A percentile compares a stretch with the other conserved stretches of the same genome.
Evolutionary conservation across 2,797 vertebrate species (phyloP).

Genomic region (Pseudochromis fuscus): DNA sequence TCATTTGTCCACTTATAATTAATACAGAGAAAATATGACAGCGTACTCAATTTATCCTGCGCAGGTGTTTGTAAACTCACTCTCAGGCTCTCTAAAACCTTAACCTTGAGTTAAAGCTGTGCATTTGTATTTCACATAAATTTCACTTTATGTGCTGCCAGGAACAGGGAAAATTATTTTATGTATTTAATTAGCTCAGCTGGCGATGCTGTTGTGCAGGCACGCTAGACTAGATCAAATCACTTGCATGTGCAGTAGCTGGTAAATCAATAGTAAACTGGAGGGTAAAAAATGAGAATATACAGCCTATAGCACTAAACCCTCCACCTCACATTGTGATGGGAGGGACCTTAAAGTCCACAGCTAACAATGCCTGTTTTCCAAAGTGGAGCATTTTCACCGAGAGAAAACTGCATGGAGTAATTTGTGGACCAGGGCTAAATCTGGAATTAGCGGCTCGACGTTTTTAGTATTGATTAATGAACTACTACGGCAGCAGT

Average conservation of each 20-base stretch:
- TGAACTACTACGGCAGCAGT: slow-evolving; percentile 48
- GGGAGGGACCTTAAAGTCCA: slow-evolving; percentile 35
- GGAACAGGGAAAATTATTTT: slow-evolving; percentile 25
- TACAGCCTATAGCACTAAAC: slow-evolving; percentile 55
- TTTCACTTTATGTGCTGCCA: not conserved
- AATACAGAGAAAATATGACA: slow-evolving; percentile 26
- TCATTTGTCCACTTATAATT: slow-evolving; percentile 45
- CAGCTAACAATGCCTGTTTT: slow-evolving; percentile 37
- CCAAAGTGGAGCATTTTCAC: slow-evolving; percentile 18
- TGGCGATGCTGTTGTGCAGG: slow-evolving; percentile 28
- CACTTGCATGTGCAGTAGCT: slow-evolving; percentile 55
- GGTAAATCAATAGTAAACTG: slow-evolving; percentile 66
- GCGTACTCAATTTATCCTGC: slow-evolving; percentile 22
- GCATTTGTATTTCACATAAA: slow-evolving; percentile 13
- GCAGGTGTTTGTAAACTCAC: slow-evolving; percentile 4
- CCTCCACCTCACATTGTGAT: slow-evolving; percentile 21
- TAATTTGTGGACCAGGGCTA: slow-evolving; percentile 43
- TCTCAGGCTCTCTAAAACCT: slow-evolving; percentile 13
- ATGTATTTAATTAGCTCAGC: slow-evolving; percentile 55
- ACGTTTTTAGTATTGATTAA: slow-evolving; percentile 68
- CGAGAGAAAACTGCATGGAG: slow-evolving; percentile 29
- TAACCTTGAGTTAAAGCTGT: slow-evolving; percentile 16
- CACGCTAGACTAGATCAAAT: slow-evolving; percentile 59
- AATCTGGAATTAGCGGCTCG: slow-evolving; percentile 52
- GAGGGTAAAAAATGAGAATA: slow-evolving; percentile 68